Base-by-base conservation (phyloP, 2,113 vertebrate species). In the Gallinago jamesoni region DNA sequence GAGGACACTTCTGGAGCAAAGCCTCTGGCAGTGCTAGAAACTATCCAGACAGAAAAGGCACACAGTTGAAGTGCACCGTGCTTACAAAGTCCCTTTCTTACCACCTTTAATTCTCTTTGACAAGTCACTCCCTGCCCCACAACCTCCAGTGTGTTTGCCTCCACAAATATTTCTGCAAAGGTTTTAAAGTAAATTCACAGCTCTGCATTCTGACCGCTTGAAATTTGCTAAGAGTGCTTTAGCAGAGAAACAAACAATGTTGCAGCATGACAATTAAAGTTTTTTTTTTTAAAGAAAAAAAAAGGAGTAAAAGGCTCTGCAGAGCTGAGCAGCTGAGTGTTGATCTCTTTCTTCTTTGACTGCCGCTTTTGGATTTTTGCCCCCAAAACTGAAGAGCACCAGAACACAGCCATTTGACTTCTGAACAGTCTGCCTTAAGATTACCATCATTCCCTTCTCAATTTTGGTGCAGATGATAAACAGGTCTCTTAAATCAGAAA, bases 101-200 rank as follows among this genome's bases (percentile, higher is more conserved):
- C 9, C 20, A 53, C 28, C 9, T 62, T 57, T 0, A 78, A 43
- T 24, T 10, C 17, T 70, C 31, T 68, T 63, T 83, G 43, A 60
- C 9, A 35, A 45, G 6, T 23, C 4, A 35, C 14, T 23, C 33
- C 14, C 21, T 16, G 18, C 3, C 2, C 4, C 21, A 2, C 2
- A 35, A 33, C 4, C 43, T 79, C 70, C 27, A 22, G 7, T n/a
- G 21, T 25, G 11, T 33, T 90, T 69, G 41, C 30, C 35, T 83
- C 55, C 50, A 62, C 47, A 80, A 47, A 35, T 60, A 79, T 30
- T 66, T 85, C 41, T 28, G 41, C 39, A 28, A 39, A 82, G 19
- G 20, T 59, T 91, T 73, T 62, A 48, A 56, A 89, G 68, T 43
- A 79, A 95, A 63, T 41, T 30, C 30, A 45, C 17, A 76, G 19